Conservation (phyloP, 2,888 invertebrate species). For the Pheosia tremula region DNA sequence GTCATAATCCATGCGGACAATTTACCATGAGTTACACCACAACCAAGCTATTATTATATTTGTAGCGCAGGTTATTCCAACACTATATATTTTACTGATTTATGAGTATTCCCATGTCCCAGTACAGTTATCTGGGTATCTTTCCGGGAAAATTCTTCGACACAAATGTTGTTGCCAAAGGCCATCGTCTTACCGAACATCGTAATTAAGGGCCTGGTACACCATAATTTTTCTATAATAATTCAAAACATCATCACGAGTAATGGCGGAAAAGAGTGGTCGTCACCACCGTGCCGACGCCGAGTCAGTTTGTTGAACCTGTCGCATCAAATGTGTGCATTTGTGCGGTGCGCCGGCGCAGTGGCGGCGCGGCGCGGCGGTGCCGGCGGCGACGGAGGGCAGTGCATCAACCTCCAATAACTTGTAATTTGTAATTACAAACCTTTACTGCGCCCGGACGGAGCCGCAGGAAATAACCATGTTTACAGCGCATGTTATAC, state of each 20-base stretch:
- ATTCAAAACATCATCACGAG: conserved; percentile 69
- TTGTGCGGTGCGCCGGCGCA: conserved; percentile 60
- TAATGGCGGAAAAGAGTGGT: conserved; percentile 70
- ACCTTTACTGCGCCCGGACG: conserved; percentile 74
- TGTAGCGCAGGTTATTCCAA: not conserved
- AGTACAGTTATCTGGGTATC: conserved; percentile 44
- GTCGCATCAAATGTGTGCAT: conserved; percentile 73
- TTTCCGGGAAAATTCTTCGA: conserved; percentile 48
- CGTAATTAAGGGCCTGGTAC: conserved; percentile 54
- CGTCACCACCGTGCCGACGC: conserved; percentile 60
- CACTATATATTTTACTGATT: conserved; percentile 15
- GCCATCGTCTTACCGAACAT: conserved; percentile 50
- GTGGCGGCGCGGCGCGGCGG: conserved; percentile 45
- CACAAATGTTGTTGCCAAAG: conserved; percentile 45
- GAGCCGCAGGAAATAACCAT: conserved; percentile 72
- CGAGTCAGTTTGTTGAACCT: conserved; percentile 79
- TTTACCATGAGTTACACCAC: not conserved
- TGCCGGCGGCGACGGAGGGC: conserved; percentile 48
- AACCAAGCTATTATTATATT: not conserved
- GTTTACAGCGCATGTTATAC: conserved; percentile 62
- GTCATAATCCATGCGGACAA: not conserved
- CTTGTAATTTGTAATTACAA: conserved; percentile 82
- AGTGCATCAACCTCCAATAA: conserved; percentile 82
- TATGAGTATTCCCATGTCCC: conserved; percentile 29
- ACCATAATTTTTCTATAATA: conserved; percentile 63